Evolutionary conservation across 2,888 invertebrate genomes (phyloP).

Genomic region (Actias luna): DNA sequence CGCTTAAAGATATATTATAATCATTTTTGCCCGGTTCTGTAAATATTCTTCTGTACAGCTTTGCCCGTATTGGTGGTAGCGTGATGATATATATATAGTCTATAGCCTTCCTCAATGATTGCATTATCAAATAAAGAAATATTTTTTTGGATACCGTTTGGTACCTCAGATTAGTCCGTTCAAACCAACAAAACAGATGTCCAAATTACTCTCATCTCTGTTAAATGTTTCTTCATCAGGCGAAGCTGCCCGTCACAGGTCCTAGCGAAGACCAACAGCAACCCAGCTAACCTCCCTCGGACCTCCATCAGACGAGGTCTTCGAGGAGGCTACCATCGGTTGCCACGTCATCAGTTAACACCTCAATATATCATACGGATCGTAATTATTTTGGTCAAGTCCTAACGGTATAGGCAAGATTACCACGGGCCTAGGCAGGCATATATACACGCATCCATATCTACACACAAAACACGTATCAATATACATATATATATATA

Average conservation of each 20-base stretch:
- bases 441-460: background rate
- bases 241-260: constrained; percentile 55
- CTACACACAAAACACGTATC: background rate
- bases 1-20: too few relatives aligned
- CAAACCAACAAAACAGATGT: too few relatives aligned
- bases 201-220: too few relatives aligned
- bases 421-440: background rate
- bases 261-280: constrained; percentile 71
- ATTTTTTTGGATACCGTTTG: too few relatives aligned
- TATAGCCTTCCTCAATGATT: too few relatives aligned
- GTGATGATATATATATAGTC: too few relatives aligned
- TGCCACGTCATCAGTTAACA: constrained; percentile 49
- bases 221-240: too few relatives aligned
- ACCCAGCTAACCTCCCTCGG: constrained; percentile 53
- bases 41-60: too few relatives aligned
- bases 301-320: constrained; percentile 41
- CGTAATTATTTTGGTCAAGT: background rate
- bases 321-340: constrained; percentile 38
- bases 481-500: background rate
- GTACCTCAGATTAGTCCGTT: too few relatives aligned
- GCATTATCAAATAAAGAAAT: too few relatives aligned
- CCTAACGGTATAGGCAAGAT: background rate
- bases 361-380: background rate
- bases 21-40: too few relatives aligned
- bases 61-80: too few relatives aligned